phyloP scores from a whole-genome alignment of 1,140 invertebrate species.

The Metaphire vulgaris region DNA sequence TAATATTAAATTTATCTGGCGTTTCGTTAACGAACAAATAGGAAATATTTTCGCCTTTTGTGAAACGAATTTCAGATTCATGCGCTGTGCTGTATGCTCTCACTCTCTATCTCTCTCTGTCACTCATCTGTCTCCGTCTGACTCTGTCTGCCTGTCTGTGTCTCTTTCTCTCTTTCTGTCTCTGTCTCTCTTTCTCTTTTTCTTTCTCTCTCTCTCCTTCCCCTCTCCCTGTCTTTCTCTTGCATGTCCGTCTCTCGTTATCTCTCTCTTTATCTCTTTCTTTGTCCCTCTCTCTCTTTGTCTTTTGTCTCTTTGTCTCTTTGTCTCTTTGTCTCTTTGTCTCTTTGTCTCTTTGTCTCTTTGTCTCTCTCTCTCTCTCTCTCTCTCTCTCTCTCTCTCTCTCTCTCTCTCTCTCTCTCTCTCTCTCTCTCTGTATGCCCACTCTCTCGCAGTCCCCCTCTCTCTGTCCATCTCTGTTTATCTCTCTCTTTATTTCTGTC shows the following conservation, averaged over 20 bases:
- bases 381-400: not conserved
- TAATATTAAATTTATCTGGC: not conserved
- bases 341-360: not conserved
- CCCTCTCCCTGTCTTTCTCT: not conserved
- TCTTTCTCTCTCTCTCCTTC: not conserved
- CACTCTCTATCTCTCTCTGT: not conserved
- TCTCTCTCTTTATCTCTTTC: not conserved
- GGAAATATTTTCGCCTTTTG: no score
- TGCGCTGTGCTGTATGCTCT: no score
- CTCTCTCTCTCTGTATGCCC: not conserved
- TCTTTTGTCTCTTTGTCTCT: not conserved
- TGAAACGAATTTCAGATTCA: no score
- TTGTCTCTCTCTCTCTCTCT: not conserved
- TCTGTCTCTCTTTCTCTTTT: not conserved
- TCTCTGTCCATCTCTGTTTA: not conserved
- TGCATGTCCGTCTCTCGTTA: not conserved
- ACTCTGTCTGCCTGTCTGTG: not conserved
- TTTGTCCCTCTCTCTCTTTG: not conserved
- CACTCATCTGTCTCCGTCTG: not conserved
- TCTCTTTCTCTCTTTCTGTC: not conserved
- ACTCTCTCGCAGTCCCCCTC: not conserved
- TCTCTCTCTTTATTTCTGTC: not conserved
- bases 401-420: not conserved
- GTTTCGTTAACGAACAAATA: not conserved
- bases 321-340: not conserved